Evolutionary conservation across 2,888 invertebrate species (phyloP), one percentile per base, ranked within the genome.

Genomic region (Thera britannica): DNA sequence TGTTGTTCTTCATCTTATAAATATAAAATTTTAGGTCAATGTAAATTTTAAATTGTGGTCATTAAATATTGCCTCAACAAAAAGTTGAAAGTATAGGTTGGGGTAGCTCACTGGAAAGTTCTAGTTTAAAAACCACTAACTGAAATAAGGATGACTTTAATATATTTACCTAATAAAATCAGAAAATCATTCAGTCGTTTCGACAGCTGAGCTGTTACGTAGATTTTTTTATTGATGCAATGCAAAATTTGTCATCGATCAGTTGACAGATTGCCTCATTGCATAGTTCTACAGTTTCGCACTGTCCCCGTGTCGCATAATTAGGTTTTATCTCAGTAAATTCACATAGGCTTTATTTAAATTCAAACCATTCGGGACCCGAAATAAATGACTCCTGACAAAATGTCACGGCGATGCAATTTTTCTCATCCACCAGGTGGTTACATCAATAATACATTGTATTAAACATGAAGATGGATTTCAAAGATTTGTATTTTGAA

Each of bases 361-460:
- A 88, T 85, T 65, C 78, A 72, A 80, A 77, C 79, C 76, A 79
- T 79, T 74, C 65, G 75, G 72, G 77, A 77, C 79, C 75, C 68
- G 80, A 86, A 83, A 93, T 79, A 90, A 92, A 93, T 91, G 83
- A 82, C 83, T 81, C 66, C 84, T 92, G 93, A 80, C 93, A 92
- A 90, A 80, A 83, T 87, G 86, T 90, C 89, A 86, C 76, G 68
- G 66, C 78, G 80, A 84, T 90, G 90, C 90, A 90, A 93, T 93
- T 88, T 91, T 84, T 93, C 90, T 83, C 76, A 78, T 76, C 75
- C 83, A 86, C 93, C 92, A 93, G 93, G 90, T 93, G 93, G 85
- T 87, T 83, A 78, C 82, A 92, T 93, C 79, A 89, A 92, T 92
- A 83, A 93, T 77, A 88, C 92, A 93, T 92, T 70, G 83, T 78